Percentiles rank a stretch among this genome's conserved stretches.
Evolutionary conservation across 2,797 vertebrate species (phyloP).

Genomic region (Cheracebus regulus): DNA sequence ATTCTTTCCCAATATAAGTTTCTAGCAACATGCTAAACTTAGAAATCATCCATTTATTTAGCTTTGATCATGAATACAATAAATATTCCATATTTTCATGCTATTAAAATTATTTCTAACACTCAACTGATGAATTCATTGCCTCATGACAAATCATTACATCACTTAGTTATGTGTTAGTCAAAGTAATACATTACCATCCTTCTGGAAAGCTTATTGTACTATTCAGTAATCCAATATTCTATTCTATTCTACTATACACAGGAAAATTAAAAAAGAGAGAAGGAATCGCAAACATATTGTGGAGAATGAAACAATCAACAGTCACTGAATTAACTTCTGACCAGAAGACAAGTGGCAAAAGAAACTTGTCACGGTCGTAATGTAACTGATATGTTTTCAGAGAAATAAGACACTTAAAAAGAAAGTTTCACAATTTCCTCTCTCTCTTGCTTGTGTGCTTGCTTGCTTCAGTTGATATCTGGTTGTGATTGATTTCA

Average conservation of each 20-base stretch:
- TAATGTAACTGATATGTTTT: not conserved
- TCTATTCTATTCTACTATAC: not conserved
- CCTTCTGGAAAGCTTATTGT: not conserved
- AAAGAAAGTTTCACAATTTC: not conserved
- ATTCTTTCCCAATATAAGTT: slow-evolving; percentile 29
- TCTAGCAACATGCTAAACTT: not conserved
- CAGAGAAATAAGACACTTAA: not conserved
- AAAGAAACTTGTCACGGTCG: not conserved
- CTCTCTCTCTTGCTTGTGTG: not conserved
- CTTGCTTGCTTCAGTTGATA: not conserved
- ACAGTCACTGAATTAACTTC: not conserved
- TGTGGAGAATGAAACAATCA: not conserved
- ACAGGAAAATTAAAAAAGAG: not conserved
- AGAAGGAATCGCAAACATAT: not conserved
- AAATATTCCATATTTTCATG: not conserved
- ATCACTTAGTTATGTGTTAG: slow-evolving; percentile 11
- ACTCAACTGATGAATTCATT: not conserved
- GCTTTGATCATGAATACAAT: not conserved
- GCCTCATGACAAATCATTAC: not conserved
- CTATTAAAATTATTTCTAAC: not conserved
- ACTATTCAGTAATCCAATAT: not conserved
- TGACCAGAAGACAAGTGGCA: not conserved
- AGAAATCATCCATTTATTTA: slow-evolving; percentile 37
- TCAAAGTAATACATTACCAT: not conserved
- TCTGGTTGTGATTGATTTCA: not conserved